Evolutionary conservation across 2,888 invertebrate genomes (phyloP).

Genomic region (Lasioglossum oenotherae): DNA sequence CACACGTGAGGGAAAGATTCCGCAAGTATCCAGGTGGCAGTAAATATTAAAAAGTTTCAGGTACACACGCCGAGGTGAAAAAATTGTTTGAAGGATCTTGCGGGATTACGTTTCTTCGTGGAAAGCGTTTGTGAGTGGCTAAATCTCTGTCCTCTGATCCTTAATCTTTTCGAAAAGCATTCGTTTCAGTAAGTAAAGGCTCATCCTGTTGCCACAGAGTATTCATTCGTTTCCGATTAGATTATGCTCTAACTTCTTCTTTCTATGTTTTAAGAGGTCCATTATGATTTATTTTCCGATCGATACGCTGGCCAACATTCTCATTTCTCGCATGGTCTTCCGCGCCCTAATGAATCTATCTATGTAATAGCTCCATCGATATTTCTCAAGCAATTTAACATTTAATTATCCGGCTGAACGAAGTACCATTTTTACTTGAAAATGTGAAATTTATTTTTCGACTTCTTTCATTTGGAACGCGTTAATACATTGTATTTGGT

Average conservation of each 20-base stretch:
- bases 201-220: neutral
- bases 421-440: neutral
- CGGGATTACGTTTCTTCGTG: neutral
- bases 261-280: neutral
- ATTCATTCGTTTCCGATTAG: neutral
- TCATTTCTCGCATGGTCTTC: neutral
- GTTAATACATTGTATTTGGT: neutral
- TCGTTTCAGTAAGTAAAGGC: neutral
- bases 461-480: too few relatives aligned
- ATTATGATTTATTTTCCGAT: neutral
- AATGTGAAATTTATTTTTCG: neutral
- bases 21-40: neutral
- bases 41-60: conserved; percentile 9
- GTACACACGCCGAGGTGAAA: neutral
- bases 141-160: neutral
- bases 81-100: neutral
- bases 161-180: neutral
- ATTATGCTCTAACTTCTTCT: neutral
- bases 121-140: neutral
- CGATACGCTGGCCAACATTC: neutral
- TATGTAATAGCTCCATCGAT: neutral
- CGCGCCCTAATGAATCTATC: neutral
- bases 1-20: conserved; percentile 10
- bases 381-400: neutral
- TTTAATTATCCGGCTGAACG: neutral